phyloP scores from a whole-genome alignment of 2,797 vertebrate genomes.

The Lophotriccus pileatus region DNA sequence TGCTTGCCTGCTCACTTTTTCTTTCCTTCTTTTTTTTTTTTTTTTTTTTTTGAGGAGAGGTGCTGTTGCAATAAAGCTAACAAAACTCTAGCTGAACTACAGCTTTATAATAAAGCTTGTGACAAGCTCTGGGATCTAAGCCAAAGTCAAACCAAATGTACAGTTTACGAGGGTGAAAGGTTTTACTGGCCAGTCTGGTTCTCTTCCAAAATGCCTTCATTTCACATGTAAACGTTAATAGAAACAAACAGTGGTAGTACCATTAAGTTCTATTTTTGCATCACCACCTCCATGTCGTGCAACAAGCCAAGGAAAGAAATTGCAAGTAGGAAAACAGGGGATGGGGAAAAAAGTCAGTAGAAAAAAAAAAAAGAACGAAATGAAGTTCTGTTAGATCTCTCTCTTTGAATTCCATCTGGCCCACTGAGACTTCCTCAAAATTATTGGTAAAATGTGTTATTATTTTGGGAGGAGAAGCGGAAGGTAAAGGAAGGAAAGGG shows the following conservation, averaged over 20 bases:
- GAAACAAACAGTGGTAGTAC: slow-evolving; percentile 58
- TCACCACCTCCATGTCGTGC: not conserved
- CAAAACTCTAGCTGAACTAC: slow-evolving; percentile 70
- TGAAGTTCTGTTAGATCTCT: not conserved
- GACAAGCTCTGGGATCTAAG: slow-evolving; percentile 69
- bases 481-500: slow-evolving; percentile 54
- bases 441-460: slow-evolving; percentile 47
- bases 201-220: slow-evolving; percentile 56
- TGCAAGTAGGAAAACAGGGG: not conserved
- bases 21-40: not conserved
- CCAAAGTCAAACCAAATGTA: slow-evolving; percentile 66
- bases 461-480: slow-evolving; percentile 42
- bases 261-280: slow-evolving; percentile 60
- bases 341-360: not conserved
- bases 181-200: slow-evolving; percentile 64
- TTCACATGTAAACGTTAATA: slow-evolving; percentile 53
- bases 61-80: slow-evolving; percentile 38
- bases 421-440: slow-evolving; percentile 26
- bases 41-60: not conserved
- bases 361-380: not conserved
- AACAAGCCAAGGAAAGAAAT: slow-evolving; percentile 32
- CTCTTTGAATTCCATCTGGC: slow-evolving; percentile 14
- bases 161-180: slow-evolving; percentile 53
- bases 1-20: not conserved
- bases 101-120: slow-evolving; percentile 70